Conservation (phyloP, 2,113 vertebrate species). For the Potamarius usumacintae region DNA sequence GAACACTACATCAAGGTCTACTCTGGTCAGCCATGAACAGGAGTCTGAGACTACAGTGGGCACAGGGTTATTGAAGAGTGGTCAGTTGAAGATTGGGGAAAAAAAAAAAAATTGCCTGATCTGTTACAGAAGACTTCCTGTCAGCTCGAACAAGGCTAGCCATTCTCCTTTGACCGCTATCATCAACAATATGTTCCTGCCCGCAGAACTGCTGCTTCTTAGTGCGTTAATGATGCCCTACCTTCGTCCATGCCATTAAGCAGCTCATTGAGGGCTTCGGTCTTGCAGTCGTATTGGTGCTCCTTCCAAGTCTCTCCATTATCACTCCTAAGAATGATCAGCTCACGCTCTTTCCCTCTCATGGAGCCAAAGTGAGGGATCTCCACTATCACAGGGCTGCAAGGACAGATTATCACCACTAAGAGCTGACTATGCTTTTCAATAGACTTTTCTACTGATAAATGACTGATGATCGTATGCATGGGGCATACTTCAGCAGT, state of each 20-base stretch:
- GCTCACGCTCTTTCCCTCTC: slow-evolving; percentile 91
- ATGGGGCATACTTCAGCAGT: slow-evolving; percentile 26
- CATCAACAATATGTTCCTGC: background rate
- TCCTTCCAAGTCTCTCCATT: slow-evolving; percentile 97
- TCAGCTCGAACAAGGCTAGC: background rate
- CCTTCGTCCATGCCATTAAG: slow-evolving; percentile 99
- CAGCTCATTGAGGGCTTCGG: slow-evolving; percentile 84
- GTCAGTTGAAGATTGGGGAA: background rate
- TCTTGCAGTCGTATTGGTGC: slow-evolving; percentile 91
- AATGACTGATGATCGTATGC: slow-evolving; percentile 25
- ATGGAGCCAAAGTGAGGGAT: slow-evolving; percentile 98
- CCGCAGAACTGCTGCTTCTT: background rate
- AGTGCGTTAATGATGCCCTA: slow-evolving; percentile 50
- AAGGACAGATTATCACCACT: slow-evolving; percentile 54
- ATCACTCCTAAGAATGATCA: slow-evolving; percentile 94
- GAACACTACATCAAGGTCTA: background rate
- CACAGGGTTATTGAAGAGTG: background rate
- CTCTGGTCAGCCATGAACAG: background rate
- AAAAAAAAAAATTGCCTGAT: background rate
- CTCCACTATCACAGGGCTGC: slow-evolving; percentile 97
- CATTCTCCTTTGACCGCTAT: background rate
- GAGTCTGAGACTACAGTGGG: background rate
- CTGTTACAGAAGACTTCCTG: background rate
- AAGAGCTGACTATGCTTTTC: slow-evolving; percentile 15
- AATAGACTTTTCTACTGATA: background rate